These are phyloP conservation scores for Sweltsa coloradensis DNA, from an alignment of 1,140 invertebrate genomes.

Conservation along the genomic window DNA sequence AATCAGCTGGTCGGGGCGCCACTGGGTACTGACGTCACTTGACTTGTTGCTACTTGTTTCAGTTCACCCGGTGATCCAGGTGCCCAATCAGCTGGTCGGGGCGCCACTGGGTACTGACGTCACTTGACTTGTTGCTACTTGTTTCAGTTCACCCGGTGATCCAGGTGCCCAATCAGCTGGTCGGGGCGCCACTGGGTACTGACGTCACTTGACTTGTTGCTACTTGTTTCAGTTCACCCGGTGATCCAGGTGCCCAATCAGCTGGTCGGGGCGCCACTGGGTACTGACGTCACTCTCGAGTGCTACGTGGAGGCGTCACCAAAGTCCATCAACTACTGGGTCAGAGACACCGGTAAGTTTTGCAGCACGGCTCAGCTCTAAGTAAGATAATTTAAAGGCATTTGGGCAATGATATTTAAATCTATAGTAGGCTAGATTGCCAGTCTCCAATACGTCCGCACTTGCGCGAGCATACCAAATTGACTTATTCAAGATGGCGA, in stretches of 20 bases:
- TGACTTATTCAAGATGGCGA: too few species aligned
- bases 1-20: constrained; percentile 79
- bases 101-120: constrained; percentile 78
- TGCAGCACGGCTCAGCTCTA: not conserved
- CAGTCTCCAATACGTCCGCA: too few species aligned
- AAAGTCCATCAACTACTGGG: constrained; percentile 81
- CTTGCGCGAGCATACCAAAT: too few species aligned
- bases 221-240: constrained; percentile 58
- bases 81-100: constrained; percentile 78
- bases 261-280: constrained; percentile 72
- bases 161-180: constrained; percentile 77
- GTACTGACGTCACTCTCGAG: constrained; percentile 75
- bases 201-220: constrained; percentile 51
- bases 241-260: constrained; percentile 81
- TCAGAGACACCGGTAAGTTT: constrained; percentile 57
- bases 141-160: constrained; percentile 74
- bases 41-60: constrained; percentile 23
- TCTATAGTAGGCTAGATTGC: too few species aligned
- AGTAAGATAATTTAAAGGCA: not conserved
- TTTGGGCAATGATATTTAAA: too few species aligned
- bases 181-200: constrained; percentile 73
- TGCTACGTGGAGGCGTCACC: constrained; percentile 83
- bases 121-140: constrained; percentile 27
- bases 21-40: constrained; percentile 69
- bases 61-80: constrained; percentile 81